Evolutionary conservation across 2,888 invertebrate species (phyloP).

Genomic region (Oeneis ivallda): DNA sequence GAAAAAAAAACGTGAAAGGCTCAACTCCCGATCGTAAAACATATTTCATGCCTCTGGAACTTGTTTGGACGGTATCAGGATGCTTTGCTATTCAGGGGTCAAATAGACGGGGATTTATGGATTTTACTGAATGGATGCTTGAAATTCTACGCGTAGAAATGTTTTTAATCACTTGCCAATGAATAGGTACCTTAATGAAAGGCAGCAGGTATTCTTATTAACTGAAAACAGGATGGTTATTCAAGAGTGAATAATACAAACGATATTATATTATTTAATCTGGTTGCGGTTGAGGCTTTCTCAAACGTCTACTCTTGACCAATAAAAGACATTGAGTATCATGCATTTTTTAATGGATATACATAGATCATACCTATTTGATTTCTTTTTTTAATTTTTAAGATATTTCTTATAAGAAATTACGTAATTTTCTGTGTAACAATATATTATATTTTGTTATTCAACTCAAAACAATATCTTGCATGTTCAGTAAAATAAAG

Average conservation of each 20-base stretch:
- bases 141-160: conserved; percentile 28
- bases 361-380: no score
- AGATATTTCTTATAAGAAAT: no score
- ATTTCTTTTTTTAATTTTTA: neutral
- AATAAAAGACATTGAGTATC: no score
- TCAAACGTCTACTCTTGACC: no score
- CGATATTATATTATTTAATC: no score
- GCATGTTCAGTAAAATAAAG: neutral
- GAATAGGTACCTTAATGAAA: conserved; percentile 12
- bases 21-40: conserved; percentile 55
- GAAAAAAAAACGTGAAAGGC: conserved; percentile 39
- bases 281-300: no score
- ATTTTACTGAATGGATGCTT: conserved; percentile 44
- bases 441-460: no score
- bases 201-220: conserved; percentile 1
- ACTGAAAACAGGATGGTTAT: neutral
- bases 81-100: conserved; percentile 47
- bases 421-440: no score
- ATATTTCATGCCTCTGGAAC: conserved; percentile 61
- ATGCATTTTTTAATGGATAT: no score
- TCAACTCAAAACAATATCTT: neutral
- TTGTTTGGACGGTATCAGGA: conserved; percentile 54
- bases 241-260: neutral
- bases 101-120: conserved; percentile 47
- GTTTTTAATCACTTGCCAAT: conserved; percentile 21